A percentile compares a stretch with the other conserved stretches of the same genome.
These are phyloP conservation scores for Drosophila takahashii DNA, from an alignment of 1,140 invertebrate genomes.

Conservation along the genomic window DNA sequence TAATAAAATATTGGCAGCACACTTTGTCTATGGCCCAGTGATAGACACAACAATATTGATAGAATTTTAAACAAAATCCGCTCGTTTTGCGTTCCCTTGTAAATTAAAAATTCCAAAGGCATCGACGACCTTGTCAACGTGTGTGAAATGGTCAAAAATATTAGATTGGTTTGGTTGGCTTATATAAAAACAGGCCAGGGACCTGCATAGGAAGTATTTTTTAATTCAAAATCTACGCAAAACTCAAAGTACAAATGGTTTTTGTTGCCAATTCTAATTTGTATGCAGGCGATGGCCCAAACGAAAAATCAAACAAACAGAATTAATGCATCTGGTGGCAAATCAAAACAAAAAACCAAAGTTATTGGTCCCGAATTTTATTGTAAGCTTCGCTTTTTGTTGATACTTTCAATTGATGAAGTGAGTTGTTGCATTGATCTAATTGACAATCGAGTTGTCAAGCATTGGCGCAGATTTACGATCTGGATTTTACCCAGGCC, in stretches of 20 bases:
- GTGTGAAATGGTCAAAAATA: constrained; percentile 37
- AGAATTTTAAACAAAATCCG: constrained; percentile 30
- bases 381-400: constrained; percentile 10
- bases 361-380: constrained; percentile 48
- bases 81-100: constrained; percentile 15
- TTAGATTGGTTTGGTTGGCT: neutral
- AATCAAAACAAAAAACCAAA: constrained; percentile 45
- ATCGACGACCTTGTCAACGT: constrained; percentile 41
- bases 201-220: constrained; percentile 26
- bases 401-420: constrained; percentile 18
- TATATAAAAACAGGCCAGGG: constrained; percentile 31
- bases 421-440: constrained; percentile 58
- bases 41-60: constrained; percentile 26
- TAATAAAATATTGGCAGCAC: constrained; percentile 43
- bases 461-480: constrained; percentile 35
- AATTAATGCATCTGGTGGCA: constrained; percentile 30
- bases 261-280: constrained; percentile 29
- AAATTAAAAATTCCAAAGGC: constrained; percentile 39
- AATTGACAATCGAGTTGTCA: constrained; percentile 61
- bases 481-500: constrained; percentile 36
- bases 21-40: constrained; percentile 5
- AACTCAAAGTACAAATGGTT: constrained; percentile 14
- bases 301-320: constrained; percentile 23
- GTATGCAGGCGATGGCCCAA: constrained; percentile 33
- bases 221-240: constrained; percentile 28